A percentile compares a stretch with the other conserved stretches of the same genome.
phyloP scores from a whole-genome alignment of 2,888 invertebrate genomes.

The Epirrhoe tristata region DNA sequence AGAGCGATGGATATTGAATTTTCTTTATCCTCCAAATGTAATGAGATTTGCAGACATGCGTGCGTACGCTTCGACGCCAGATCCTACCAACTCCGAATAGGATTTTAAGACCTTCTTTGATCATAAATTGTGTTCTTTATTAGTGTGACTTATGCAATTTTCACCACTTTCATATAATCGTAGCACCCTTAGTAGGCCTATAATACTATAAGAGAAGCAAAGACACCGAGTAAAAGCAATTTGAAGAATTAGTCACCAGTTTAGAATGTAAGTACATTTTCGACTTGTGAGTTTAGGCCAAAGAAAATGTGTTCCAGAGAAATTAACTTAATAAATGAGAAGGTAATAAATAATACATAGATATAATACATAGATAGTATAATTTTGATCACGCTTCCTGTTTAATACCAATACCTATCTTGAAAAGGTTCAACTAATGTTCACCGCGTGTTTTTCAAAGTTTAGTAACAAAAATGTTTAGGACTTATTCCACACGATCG shows the following conservation, averaged over 20 bases:
- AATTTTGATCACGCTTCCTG: no score
- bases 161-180: slow-evolving; percentile 1
- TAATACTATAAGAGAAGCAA: neutral
- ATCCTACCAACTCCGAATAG: slow-evolving; percentile 49
- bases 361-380: no score
- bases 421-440: no score
- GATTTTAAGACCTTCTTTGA: slow-evolving; percentile 68
- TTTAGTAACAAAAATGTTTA: no score
- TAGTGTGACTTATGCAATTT: slow-evolving; percentile 25
- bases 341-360: no score
- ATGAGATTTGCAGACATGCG: slow-evolving; percentile 75
- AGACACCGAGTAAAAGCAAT: neutral
- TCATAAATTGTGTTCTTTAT: slow-evolving; percentile 47
- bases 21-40: slow-evolving; percentile 73
- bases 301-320: no score
- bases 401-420: no score
- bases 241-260: neutral
- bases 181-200: neutral
- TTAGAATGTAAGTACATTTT: neutral
- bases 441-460: no score
- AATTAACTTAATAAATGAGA: no score
- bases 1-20: slow-evolving; percentile 74
- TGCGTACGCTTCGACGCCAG: slow-evolving; percentile 65
- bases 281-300: neutral
- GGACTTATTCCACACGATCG: no score